phyloP scores from a whole-genome alignment of 1,140 invertebrate genomes.

The Cydia strobilella region DNA sequence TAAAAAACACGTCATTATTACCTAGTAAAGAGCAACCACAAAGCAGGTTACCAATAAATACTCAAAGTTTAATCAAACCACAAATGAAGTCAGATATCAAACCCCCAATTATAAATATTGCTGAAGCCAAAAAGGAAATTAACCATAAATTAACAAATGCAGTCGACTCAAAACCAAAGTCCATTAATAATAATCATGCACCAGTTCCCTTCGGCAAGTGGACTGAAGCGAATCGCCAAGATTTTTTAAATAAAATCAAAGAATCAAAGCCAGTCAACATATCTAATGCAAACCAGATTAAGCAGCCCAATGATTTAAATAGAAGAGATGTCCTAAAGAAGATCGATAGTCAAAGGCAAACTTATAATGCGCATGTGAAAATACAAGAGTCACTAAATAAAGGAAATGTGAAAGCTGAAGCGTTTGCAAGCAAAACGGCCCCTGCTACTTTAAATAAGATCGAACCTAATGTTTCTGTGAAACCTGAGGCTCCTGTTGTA shows the following conservation, averaged over 20 bases:
- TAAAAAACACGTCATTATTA: not conserved
- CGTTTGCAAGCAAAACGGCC: slow-evolving; percentile 33
- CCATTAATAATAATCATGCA: slow-evolving; percentile 54
- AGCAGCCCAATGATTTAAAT: slow-evolving; percentile 74
- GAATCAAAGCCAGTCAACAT: slow-evolving; percentile 60
- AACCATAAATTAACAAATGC: slow-evolving; percentile 41
- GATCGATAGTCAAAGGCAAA: slow-evolving; percentile 70
- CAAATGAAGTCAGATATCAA: slow-evolving; percentile 3
- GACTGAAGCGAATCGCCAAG: slow-evolving; percentile 72
- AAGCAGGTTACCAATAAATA: slow-evolving; percentile 6
- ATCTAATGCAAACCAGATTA: slow-evolving; percentile 69
- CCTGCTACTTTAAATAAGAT: slow-evolving; percentile 33
- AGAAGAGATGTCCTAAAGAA: slow-evolving; percentile 71
- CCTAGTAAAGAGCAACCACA: slow-evolving; percentile 3
- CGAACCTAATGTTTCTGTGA: slow-evolving; percentile 41
- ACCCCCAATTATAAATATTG: not conserved
- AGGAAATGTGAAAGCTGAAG: slow-evolving; percentile 53
- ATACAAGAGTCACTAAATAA: slow-evolving; percentile 43
- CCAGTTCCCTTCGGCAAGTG: slow-evolving; percentile 74
- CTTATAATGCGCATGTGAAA: slow-evolving; percentile 51
- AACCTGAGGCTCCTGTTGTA: slow-evolving; percentile 34
- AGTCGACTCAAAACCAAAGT: slow-evolving; percentile 41
- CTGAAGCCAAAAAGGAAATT: slow-evolving; percentile 34
- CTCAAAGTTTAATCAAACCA: slow-evolving; percentile 18
- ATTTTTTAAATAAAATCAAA: slow-evolving; percentile 74